A percentile compares a stretch with the other conserved stretches of the same genome.
These are phyloP conservation scores for Adineta ricciae DNA, from an alignment of 2,888 invertebrate species.

Conservation along the genomic window DNA sequence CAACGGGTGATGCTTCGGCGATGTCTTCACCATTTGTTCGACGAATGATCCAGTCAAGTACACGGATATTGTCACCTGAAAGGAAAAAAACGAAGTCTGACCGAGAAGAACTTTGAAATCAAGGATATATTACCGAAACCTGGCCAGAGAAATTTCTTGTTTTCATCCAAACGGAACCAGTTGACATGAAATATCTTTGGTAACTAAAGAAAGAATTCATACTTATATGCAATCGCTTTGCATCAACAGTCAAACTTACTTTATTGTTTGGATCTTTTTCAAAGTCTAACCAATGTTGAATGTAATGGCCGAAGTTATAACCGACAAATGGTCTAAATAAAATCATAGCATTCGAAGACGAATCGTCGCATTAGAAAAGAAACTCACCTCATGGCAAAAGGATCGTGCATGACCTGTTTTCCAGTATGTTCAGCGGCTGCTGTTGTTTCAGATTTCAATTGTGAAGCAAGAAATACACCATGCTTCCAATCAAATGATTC, in stretches of 20 bases:
- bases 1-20: constrained; percentile 62
- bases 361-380: constrained; percentile 62
- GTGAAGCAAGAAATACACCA: constrained; percentile 85
- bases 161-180: constrained; percentile 68
- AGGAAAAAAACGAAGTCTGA: too few relatives aligned
- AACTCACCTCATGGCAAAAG: too few relatives aligned
- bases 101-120: too few relatives aligned
- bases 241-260: neutral
- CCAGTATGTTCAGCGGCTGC: constrained; percentile 83
- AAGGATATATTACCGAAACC: constrained; percentile 59
- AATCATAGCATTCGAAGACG: neutral
- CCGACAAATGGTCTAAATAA: constrained; percentile 80
- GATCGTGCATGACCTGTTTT: constrained; percentile 79
- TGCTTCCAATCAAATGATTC: constrained; percentile 86
- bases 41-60: constrained; percentile 86
- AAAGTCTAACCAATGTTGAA: constrained; percentile 79
- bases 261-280: constrained; percentile 37
- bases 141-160: constrained; percentile 76
- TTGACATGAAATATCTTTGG: constrained; percentile 97
- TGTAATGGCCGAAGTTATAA: constrained; percentile 92
- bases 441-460: constrained; percentile 87
- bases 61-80: constrained; percentile 77
- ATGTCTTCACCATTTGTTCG: constrained; percentile 56
- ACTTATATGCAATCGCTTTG: too few relatives aligned
- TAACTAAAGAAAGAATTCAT: constrained; percentile 42